phyloP scores from a whole-genome alignment of 2,113 vertebrate species.

The Albula glossodonta region DNA sequence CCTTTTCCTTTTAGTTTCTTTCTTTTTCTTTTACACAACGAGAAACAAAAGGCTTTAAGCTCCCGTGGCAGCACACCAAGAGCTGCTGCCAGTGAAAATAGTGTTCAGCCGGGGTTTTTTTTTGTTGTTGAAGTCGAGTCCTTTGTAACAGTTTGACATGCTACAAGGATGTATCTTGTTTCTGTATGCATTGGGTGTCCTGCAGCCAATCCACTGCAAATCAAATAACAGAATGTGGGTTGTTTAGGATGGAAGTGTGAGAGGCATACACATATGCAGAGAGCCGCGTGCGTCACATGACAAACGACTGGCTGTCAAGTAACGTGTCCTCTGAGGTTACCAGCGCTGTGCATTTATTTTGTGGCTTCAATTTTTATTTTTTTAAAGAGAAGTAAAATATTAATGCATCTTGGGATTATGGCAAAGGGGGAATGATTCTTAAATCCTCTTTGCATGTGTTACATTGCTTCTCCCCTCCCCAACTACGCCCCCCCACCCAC shows the following conservation, averaged over 20 bases:
- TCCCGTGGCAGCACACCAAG: neutral
- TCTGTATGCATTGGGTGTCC: neutral
- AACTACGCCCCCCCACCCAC: neutral
- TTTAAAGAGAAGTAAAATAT: neutral
- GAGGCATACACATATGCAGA: neutral
- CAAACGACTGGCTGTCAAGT: neutral
- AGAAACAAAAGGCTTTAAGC: neutral
- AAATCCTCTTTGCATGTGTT: constrained; percentile 45
- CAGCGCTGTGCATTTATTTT: neutral
- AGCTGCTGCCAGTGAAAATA: too few relatives aligned
- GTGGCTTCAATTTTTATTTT: neutral
- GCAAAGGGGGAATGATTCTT: constrained; percentile 14
- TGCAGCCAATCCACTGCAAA: neutral
- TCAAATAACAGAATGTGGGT: neutral
- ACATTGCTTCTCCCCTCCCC: constrained; percentile 22
- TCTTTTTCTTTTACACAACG: too few relatives aligned
- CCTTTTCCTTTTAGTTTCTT: too few relatives aligned
- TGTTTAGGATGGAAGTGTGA: neutral
- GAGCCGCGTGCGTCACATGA: neutral
- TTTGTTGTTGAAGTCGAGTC: too few relatives aligned
- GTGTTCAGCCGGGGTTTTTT: too few relatives aligned
- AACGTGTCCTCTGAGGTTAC: neutral
- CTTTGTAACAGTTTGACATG: neutral
- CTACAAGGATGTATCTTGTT: neutral
- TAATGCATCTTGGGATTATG: constrained; percentile 6